Evolutionary conservation across 1,140 invertebrate genomes (phyloP).

Genomic region (Phymorhynchus buccinoides): DNA sequence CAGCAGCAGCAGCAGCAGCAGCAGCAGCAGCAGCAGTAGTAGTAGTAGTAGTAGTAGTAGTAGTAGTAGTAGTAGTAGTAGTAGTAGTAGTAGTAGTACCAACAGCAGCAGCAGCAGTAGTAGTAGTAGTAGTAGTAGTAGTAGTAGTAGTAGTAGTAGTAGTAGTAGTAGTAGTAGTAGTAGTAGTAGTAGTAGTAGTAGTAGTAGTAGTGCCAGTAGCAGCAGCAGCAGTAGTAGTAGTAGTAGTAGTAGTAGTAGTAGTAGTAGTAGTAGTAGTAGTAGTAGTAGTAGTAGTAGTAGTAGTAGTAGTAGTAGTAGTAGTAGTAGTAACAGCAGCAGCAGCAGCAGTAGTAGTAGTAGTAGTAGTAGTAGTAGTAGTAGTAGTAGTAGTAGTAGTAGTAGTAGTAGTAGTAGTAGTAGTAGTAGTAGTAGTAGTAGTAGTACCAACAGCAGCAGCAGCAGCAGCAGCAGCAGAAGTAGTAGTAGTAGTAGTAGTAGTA

Average conservation of each 20-base stretch:
- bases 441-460: no score
- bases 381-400: not conserved
- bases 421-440: constrained; percentile 13
- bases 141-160: constrained; percentile 1
- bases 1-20: no score
- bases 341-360: constrained; percentile 4
- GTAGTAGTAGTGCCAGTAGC: constrained; percentile 9
- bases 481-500: not conserved
- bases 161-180: not conserved
- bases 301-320: constrained; percentile 9
- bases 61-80: not conserved
- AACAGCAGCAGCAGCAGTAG: no score
- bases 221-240: constrained; percentile 15
- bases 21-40: no score
- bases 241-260: not conserved
- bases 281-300: constrained; percentile 18
- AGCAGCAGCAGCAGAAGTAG: no score
- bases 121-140: constrained; percentile 15
- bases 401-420: not conserved
- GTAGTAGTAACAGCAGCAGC: not conserved
- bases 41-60: no score
- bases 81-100: not conserved
- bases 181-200: constrained; percentile 17
- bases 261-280: constrained; percentile 8
- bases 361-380: not conserved